These are phyloP conservation scores for Indicator indicator DNA, from an alignment of 2,113 vertebrate genomes.

Conservation along the genomic window DNA sequence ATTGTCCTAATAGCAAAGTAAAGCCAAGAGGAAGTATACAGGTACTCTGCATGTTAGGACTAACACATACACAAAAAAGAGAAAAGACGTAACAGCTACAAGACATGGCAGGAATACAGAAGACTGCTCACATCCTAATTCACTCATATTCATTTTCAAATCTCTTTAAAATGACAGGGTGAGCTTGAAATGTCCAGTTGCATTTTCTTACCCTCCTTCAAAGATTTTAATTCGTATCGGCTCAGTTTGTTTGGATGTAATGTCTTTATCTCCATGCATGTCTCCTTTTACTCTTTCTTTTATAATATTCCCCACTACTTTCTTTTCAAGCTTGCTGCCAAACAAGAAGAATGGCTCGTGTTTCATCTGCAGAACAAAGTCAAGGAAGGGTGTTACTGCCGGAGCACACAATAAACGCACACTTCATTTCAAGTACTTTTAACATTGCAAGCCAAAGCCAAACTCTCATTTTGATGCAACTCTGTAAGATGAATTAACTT, in stretches of 20 bases:
- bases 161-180: conserved; percentile 12
- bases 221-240: conserved; percentile 98
- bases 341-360: conserved; percentile 91
- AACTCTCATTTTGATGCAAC: conserved; percentile 17
- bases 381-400: conserved; percentile 66
- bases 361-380: conserved; percentile 86
- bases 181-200: conserved; percentile 48
- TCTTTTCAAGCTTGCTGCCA: conserved; percentile 88
- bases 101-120: neutral
- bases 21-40: neutral
- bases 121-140: conserved; percentile 25
- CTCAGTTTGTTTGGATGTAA: conserved; percentile 88
- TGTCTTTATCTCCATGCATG: conserved; percentile 90
- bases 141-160: neutral
- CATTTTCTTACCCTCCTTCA: conserved; percentile 93
- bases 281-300: conserved; percentile 95
- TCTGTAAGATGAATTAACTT: neutral
- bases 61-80: conserved; percentile 11
- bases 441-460: conserved; percentile 47
- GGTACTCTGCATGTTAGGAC: neutral
- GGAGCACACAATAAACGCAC: conserved; percentile 44
- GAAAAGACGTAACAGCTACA: neutral
- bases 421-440: conserved; percentile 52
- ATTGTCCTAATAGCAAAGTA: conserved; percentile 21
- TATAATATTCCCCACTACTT: conserved; percentile 87